A percentile compares a stretch with the other conserved stretches of the same genome.
phyloP scores from a whole-genome alignment of 2,113 vertebrate species.

The Benitochromis conjunctus region DNA sequence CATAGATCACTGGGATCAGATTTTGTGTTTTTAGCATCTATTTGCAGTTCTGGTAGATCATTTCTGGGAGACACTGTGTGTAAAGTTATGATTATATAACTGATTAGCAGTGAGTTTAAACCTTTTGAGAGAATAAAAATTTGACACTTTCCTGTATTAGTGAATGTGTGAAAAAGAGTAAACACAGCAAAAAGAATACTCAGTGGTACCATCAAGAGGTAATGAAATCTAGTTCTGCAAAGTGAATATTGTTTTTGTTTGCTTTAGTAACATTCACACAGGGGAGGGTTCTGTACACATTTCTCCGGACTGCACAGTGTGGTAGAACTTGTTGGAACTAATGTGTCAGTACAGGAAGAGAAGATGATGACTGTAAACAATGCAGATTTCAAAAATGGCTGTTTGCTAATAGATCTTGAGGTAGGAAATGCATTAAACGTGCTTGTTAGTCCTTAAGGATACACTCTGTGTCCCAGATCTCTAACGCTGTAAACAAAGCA shows the following conservation, averaged over 20 bases:
- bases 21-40: not conserved
- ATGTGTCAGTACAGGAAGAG: not conserved
- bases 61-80: not conserved
- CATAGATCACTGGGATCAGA: not conserved
- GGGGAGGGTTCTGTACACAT: not conserved
- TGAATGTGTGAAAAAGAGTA: not conserved
- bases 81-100: not conserved
- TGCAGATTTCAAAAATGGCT: not conserved
- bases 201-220: not conserved
- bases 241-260: not conserved
- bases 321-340: not conserved
- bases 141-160: not conserved
- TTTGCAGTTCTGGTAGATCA: not conserved
- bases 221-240: not conserved
- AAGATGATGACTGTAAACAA: not conserved
- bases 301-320: not conserved
- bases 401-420: not conserved
- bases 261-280: not conserved
- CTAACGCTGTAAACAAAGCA: slow-evolving; percentile 18
- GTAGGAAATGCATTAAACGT: not conserved
- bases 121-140: not conserved
- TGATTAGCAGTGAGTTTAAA: not conserved
- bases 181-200: not conserved
- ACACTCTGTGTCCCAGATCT: not conserved
- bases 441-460: not conserved